phyloP scores from a whole-genome alignment of 2,797 vertebrate genomes.

The Pangasius djambal region DNA sequence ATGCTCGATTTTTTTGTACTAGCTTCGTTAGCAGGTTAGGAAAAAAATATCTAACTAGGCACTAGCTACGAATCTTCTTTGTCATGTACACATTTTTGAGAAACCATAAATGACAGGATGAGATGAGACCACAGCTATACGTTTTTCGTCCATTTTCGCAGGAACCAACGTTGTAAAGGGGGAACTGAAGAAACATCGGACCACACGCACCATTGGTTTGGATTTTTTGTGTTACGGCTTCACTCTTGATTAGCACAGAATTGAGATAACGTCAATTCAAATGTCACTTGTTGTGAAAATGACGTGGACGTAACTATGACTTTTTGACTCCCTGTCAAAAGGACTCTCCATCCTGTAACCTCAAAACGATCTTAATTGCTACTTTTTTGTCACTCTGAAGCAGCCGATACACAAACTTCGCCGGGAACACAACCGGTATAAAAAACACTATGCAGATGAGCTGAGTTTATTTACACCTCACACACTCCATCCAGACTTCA shows the following conservation, averaged over 20 bases:
- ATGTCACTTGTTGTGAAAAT: background rate
- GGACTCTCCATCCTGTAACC: background rate
- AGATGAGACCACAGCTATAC: too few relatives aligned
- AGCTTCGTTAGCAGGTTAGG: background rate
- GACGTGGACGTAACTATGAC: background rate
- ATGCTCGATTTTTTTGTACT: background rate
- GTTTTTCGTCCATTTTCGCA: too few relatives aligned
- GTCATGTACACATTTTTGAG: too few relatives aligned
- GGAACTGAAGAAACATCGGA: background rate
- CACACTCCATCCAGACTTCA: constrained; percentile 41
- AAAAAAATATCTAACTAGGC: background rate
- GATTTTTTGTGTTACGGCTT: background rate
- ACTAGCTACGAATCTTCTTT: background rate
- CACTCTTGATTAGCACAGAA: background rate
- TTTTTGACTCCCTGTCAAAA: background rate
- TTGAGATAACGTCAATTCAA: background rate
- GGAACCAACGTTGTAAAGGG: too few relatives aligned
- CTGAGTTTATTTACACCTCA: constrained; percentile 57
- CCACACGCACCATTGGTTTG: background rate
- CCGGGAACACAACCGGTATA: constrained; percentile 23
- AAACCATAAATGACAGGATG: too few relatives aligned
- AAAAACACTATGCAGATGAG: constrained; percentile 35
- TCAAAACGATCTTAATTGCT: background rate
- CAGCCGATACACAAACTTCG: constrained; percentile 24
- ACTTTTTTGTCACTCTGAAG: background rate